Evolutionary conservation across 2,888 invertebrate species (phyloP), one percentile per base, ranked within the genome.

Genomic region (Pasiphila rectangulata): DNA sequence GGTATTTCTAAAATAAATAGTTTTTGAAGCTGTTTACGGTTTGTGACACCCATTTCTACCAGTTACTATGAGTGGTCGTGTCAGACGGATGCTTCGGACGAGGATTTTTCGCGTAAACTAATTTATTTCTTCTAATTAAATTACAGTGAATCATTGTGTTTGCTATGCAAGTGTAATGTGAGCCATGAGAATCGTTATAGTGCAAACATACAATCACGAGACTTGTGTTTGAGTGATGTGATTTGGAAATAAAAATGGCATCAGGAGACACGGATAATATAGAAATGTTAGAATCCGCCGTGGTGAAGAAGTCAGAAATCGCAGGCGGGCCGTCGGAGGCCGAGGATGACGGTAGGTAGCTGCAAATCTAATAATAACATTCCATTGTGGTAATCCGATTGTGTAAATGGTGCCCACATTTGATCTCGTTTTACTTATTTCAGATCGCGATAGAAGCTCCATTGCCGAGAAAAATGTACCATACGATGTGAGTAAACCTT

Each of bases 231-330:
- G 81, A 79, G 83, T 82, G 84, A 82, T 85, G 84, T 83, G 79
- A 75, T 69, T 75, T 63, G 71, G 70, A 79, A 83, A 77, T 73
- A 79, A 88, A 88, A 83, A 95, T 95, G 95, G 95, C 95, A 91
- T 94, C 95, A 85, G 94, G 94, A 79, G 94, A 94, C 88, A 93
- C 93, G 78, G 94, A 94, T 90, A 92, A 92, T 79, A 94, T 95
- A 76, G 94, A 95, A 91, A 90, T 86, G 59, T 85, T 93, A 85
- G 94, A 94, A 84, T 91, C 91, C 78, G 91, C 91, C 72, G 87
- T 90, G 65, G 81, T 86, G 54, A 90, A 87, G 79, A 93, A 92
- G 71, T 90, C 91, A 69, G 90, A 90, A 71, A 90, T 85, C 51
- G 70, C 89, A 76, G 83, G 90, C 58, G 89, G 87, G 63, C 90